A percentile compares a stretch with the other conserved stretches of the same genome.
Evolutionary conservation across 2,888 invertebrate genomes (phyloP).

Genomic region (Steinernema scapterisci): DNA sequence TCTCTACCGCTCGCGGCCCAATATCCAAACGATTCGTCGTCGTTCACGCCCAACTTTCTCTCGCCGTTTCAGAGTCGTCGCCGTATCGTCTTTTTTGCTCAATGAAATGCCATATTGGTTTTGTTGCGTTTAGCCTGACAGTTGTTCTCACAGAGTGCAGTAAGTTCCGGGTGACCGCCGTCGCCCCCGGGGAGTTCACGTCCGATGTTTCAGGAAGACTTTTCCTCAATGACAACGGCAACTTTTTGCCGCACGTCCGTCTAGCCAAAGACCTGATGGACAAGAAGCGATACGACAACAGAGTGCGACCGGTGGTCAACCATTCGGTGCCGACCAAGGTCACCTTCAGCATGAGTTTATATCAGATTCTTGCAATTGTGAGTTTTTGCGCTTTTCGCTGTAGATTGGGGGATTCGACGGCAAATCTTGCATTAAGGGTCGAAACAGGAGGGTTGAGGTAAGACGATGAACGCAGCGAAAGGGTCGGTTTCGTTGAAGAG

Average conservation of each 20-base stretch:
- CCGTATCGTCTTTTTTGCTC: constrained; percentile 7
- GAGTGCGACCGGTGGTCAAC: constrained; percentile 62
- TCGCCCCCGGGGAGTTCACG: not conserved
- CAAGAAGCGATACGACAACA: constrained; percentile 59
- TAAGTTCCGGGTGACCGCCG: not conserved
- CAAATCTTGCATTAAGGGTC: too few species aligned
- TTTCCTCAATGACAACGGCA: constrained; percentile 58
- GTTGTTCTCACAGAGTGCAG: constrained; percentile 8
- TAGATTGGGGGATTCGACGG: too few species aligned
- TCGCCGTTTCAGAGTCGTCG: not conserved
- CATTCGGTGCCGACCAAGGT: constrained; percentile 60
- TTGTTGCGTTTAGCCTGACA: constrained; percentile 22
- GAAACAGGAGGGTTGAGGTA: too few species aligned
- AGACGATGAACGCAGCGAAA: too few species aligned
- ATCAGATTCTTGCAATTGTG: constrained; percentile 64
- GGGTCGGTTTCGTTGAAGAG: too few species aligned
- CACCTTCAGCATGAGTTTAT: constrained; percentile 64
- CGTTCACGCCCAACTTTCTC: not conserved
- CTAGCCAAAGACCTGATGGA: constrained; percentile 65
- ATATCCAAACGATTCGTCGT: not conserved
- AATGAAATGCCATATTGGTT: constrained; percentile 33
- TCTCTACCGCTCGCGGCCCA: not conserved
- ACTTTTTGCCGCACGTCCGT: constrained; percentile 65
- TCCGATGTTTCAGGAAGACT: constrained; percentile 51
- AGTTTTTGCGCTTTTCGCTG: constrained; percentile 13